These are phyloP conservation scores for Allacma fusca DNA, from an alignment of 2,888 invertebrate species.

Conservation along the genomic window DNA sequence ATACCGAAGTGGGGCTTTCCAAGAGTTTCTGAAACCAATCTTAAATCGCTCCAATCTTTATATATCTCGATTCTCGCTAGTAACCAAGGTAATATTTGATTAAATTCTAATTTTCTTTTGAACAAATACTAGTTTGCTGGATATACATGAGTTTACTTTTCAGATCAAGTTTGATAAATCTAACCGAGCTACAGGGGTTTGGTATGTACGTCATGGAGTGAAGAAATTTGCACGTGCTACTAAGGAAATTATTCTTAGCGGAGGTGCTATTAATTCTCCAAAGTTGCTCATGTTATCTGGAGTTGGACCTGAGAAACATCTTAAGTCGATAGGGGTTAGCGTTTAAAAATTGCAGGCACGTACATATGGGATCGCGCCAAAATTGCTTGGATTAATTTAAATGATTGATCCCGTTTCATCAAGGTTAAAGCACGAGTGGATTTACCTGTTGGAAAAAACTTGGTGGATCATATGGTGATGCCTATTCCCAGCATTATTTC, in stretches of 20 bases:
- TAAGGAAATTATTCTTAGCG: slow-evolving; percentile 52
- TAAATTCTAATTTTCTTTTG: not conserved
- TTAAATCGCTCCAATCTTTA: slow-evolving; percentile 28
- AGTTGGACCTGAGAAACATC: slow-evolving; percentile 45
- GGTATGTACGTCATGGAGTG: slow-evolving; percentile 46
- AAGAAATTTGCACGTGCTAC: slow-evolving; percentile 45
- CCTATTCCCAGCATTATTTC: slow-evolving; percentile 46
- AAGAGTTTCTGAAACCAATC: slow-evolving; percentile 51
- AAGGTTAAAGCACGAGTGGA: slow-evolving; percentile 25
- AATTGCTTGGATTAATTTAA: too few species aligned
- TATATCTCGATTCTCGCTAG: slow-evolving; percentile 40
- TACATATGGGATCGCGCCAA: too few species aligned
- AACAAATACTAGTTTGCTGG: slow-evolving; percentile 41
- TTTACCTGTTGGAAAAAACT: slow-evolving; percentile 53
- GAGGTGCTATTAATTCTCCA: slow-evolving; percentile 50
- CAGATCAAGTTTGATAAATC: slow-evolving; percentile 50
- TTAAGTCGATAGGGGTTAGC: slow-evolving; percentile 1
- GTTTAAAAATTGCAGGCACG: not conserved
- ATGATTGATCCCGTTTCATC: too few species aligned
- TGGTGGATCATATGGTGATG: slow-evolving; percentile 49
- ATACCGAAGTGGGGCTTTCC: slow-evolving; percentile 49
- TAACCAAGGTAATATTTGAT: slow-evolving; percentile 32
- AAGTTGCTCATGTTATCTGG: slow-evolving; percentile 53
- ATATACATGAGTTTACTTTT: slow-evolving; percentile 17
- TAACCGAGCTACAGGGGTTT: slow-evolving; percentile 49